Percentiles rank a stretch among this genome's conserved stretches.
phyloP scores from a whole-genome alignment of 2,113 vertebrate genomes.

The Dicrurus megarhynchus region DNA sequence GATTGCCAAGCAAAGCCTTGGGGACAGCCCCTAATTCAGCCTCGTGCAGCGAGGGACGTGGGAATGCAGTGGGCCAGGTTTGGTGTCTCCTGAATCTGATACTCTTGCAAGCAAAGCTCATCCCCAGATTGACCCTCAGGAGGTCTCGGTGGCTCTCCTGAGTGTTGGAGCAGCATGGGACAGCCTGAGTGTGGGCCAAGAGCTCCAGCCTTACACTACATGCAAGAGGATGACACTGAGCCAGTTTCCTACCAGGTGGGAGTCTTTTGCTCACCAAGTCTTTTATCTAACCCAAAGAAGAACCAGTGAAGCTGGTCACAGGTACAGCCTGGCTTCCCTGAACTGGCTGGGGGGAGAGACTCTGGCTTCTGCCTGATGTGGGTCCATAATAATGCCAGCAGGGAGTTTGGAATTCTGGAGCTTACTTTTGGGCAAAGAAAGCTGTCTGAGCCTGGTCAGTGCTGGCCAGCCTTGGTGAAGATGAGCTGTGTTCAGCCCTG shows the following conservation, averaged over 20 bases:
- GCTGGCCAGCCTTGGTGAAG: not conserved
- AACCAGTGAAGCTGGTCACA: not conserved
- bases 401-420: not conserved
- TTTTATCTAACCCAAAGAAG: not conserved
- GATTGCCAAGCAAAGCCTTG: not conserved
- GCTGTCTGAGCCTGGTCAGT: not conserved
- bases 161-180: not conserved
- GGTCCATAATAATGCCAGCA: not conserved
- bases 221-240: not conserved
- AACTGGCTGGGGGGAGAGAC: not conserved
- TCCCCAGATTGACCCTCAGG: not conserved
- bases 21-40: not conserved
- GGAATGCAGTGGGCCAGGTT: not conserved
- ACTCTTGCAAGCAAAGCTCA: not conserved
- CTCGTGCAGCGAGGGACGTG: accelerated
- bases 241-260: not conserved
- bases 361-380: not conserved
- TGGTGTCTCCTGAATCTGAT: not conserved
- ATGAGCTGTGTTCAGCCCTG: not conserved
- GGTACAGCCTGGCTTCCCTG: not conserved
- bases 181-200: not conserved
- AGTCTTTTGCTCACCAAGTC: not conserved
- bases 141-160: not conserved
- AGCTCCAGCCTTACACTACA: not conserved
- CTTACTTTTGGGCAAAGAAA: constrained; percentile 56